phyloP scores from a whole-genome alignment of 1,140 invertebrate species.

The Drosophila malerkotliana region DNA sequence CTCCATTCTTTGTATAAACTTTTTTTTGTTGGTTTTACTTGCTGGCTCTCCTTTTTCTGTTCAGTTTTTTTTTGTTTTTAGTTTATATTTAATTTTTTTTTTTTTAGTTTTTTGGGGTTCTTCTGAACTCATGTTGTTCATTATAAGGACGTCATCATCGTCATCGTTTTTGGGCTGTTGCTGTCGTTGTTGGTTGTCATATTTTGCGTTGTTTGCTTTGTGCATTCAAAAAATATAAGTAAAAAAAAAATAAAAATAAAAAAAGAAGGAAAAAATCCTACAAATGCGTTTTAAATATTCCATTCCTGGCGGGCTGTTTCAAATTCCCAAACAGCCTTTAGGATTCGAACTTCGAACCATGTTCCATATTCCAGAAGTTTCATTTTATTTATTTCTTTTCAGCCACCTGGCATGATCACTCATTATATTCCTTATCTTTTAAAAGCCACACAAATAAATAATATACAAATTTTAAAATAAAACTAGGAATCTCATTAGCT shows the following conservation, averaged over 20 bases:
- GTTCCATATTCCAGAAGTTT: not conserved
- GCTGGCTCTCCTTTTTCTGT: conserved; percentile 37
- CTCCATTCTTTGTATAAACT: conserved; percentile 65
- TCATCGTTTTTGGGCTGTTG: conserved; percentile 48
- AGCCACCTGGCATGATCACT: conserved; percentile 25
- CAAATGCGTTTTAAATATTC: conserved; percentile 78
- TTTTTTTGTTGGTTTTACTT: conserved; percentile 25
- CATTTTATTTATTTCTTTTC: not conserved
- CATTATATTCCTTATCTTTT: conserved; percentile 40
- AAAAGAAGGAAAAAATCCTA: conserved; percentile 9
- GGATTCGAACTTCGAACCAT: not conserved
- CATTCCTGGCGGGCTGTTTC: conserved; percentile 50
- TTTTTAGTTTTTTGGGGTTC: conserved; percentile 52
- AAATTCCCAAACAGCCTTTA: conserved; percentile 15
- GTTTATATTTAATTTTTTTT: conserved; percentile 15
- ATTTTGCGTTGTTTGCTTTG: conserved; percentile 71
- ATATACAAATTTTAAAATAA: not conserved
- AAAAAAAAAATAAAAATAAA: conserved; percentile 1
- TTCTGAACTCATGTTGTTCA: conserved; percentile 78
- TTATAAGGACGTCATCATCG: conserved; percentile 72
- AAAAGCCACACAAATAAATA: not conserved
- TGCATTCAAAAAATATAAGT: conserved; percentile 62
- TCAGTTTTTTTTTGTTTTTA: conserved; percentile 35
- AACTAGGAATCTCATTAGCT: conserved; percentile 58
- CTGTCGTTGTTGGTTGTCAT: conserved; percentile 59